phyloP scores from a whole-genome alignment of 2,113 vertebrate genomes.

The Nothobranchius furzeri region DNA sequence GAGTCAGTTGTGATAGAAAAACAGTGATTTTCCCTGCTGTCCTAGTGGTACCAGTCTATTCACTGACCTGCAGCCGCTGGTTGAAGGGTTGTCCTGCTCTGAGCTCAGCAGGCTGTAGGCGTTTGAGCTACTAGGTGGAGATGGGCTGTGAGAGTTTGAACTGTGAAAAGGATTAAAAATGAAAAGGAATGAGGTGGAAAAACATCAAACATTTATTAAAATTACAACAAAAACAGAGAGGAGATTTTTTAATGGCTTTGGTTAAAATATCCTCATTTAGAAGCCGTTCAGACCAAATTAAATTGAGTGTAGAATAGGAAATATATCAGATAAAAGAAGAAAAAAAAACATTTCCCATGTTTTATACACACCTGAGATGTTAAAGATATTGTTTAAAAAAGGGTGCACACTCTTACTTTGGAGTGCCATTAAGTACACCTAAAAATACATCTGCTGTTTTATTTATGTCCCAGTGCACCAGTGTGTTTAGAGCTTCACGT shows the following conservation, averaged over 20 bases:
- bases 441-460: slow-evolving; percentile 14
- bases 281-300: not conserved
- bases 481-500: no score
- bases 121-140: slow-evolving; percentile 82
- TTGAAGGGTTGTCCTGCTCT: slow-evolving; percentile 87
- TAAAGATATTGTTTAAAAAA: slow-evolving; percentile 1
- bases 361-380: not conserved
- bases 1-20: slow-evolving; percentile 20
- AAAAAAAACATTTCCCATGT: not conserved
- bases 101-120: slow-evolving; percentile 88
- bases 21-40: not conserved
- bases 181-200: not conserved
- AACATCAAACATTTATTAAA: not conserved
- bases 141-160: slow-evolving; percentile 81
- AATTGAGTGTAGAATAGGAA: not conserved
- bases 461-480: not conserved
- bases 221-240: not conserved
- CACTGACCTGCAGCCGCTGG: slow-evolving; percentile 89
- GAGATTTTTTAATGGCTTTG: not conserved
- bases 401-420: not conserved
- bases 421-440: slow-evolving; percentile 1
- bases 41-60: no score
- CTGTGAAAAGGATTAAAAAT: slow-evolving; percentile 50
- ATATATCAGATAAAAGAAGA: not conserved
- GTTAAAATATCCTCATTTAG: not conserved